A percentile compares a stretch with the other conserved stretches of the same genome.
Conservation (phyloP, 1,140 invertebrate species). For the Stegodyphus dumicola region DNA sequence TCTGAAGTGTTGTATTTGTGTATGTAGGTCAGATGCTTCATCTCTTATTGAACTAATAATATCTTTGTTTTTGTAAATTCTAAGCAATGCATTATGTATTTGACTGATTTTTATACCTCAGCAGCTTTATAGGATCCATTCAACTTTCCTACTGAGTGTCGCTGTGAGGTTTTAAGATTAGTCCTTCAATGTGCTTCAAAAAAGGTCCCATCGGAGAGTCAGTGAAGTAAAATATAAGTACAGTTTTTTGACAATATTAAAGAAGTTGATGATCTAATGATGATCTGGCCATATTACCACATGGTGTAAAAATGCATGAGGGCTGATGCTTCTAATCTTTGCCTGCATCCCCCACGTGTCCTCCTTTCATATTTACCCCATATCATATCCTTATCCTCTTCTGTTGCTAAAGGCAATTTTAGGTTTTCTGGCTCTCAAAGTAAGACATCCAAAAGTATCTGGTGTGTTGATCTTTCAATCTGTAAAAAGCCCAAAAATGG, state of each 20-base stretch:
- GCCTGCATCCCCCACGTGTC: background rate
- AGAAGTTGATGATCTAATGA: background rate
- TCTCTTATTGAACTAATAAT: too few species aligned
- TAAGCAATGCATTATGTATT: too few species aligned
- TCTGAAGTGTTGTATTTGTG: too few species aligned
- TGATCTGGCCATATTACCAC: background rate
- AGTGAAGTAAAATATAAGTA: background rate
- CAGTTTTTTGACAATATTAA: background rate
- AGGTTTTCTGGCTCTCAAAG: background rate
- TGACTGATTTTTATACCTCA: too few species aligned
- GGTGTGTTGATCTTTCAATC: background rate
- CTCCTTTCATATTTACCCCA: background rate
- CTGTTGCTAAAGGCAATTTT: background rate
- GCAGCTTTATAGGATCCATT: too few species aligned
- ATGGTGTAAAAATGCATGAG: background rate
- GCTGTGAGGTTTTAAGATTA: background rate
- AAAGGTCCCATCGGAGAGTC: background rate
- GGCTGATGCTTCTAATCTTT: background rate
- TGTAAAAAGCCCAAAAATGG: background rate
- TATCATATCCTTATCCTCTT: background rate
- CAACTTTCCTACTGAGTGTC: too few species aligned
- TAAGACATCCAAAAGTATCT: background rate
- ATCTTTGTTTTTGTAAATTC: too few species aligned
- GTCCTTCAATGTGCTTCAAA: background rate
- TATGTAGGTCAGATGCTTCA: too few species aligned